These are phyloP conservation scores for Burhinus oedicnemus DNA, from an alignment of 2,113 vertebrate genomes.

Conservation along the genomic window DNA sequence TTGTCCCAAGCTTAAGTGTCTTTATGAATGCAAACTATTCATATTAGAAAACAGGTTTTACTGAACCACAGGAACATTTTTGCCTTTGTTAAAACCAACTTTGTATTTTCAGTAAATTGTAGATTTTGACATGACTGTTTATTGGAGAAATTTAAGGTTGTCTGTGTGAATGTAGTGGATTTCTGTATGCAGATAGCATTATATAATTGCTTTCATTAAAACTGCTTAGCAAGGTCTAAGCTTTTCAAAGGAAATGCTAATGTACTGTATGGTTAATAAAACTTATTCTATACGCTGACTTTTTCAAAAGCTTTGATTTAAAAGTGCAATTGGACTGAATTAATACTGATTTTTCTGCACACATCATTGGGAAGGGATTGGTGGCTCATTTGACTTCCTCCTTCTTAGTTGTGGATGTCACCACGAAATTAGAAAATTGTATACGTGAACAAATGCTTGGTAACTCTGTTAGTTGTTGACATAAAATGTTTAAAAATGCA, in stretches of 20 bases:
- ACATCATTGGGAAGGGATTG: not conserved
- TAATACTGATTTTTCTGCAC: not conserved
- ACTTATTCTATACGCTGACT: conserved; percentile 16
- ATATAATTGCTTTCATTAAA: conserved; percentile 52
- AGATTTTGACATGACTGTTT: conserved; percentile 38
- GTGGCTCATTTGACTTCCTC: not conserved
- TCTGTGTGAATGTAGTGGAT: conserved; percentile 54
- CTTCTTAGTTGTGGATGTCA: not conserved
- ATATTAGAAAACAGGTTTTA: not conserved
- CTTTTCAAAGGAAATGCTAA: conserved; percentile 66
- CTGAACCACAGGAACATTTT: conserved; percentile 9
- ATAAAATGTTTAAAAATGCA: not conserved
- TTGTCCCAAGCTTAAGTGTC: conserved; percentile 6
- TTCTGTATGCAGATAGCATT: conserved; percentile 59
- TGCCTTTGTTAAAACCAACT: conserved; percentile 25
- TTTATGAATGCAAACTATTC: conserved; percentile 13
- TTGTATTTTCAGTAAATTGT: conserved; percentile 52
- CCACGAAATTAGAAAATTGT: not conserved
- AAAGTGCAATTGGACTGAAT: not conserved
- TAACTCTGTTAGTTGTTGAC: not conserved
- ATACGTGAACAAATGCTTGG: not conserved
- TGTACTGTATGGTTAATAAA: conserved; percentile 73
- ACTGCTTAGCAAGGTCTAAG: conserved; percentile 60
- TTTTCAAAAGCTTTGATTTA: not conserved
- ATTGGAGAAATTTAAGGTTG: conserved; percentile 39